Conservation (phyloP, 2,888 invertebrate species). For the Mantis religiosa region DNA sequence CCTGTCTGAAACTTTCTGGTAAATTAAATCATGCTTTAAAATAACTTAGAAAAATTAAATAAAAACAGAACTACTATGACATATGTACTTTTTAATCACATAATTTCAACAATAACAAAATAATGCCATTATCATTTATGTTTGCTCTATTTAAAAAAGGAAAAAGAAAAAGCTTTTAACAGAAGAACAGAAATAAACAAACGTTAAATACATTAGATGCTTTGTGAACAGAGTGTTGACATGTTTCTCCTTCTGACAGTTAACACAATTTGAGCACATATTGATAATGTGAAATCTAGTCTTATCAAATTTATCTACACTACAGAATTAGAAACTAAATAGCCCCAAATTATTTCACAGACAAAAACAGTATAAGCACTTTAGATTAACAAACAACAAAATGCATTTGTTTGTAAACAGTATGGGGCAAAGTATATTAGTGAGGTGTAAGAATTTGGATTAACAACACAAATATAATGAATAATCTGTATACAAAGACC, state of each 20-base stretch:
- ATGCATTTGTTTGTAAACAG: background rate
- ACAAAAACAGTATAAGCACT: background rate
- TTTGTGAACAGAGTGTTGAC: background rate
- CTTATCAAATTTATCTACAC: background rate
- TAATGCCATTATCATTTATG: background rate
- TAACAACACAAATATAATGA: background rate
- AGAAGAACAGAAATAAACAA: conserved; percentile 2
- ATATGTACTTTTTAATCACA: background rate
- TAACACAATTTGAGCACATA: conserved; percentile 1
- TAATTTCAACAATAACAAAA: background rate
- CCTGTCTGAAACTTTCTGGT: too few species aligned
- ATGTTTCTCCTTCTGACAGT: background rate
- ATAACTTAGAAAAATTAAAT: too few species aligned
- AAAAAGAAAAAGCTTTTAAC: background rate
- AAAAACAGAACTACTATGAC: background rate
- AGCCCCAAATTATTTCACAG: background rate
- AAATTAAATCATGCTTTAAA: too few species aligned
- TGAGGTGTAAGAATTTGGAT: background rate
- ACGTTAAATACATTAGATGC: background rate
- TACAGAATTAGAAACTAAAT: background rate
- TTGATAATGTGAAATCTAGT: conserved; percentile 3
- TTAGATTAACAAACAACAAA: background rate
- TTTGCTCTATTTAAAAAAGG: background rate
- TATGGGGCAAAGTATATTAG: background rate
- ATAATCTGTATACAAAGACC: background rate